These are phyloP conservation scores for Andrena fulva DNA, from an alignment of 2,888 invertebrate species.

Conservation along the genomic window DNA sequence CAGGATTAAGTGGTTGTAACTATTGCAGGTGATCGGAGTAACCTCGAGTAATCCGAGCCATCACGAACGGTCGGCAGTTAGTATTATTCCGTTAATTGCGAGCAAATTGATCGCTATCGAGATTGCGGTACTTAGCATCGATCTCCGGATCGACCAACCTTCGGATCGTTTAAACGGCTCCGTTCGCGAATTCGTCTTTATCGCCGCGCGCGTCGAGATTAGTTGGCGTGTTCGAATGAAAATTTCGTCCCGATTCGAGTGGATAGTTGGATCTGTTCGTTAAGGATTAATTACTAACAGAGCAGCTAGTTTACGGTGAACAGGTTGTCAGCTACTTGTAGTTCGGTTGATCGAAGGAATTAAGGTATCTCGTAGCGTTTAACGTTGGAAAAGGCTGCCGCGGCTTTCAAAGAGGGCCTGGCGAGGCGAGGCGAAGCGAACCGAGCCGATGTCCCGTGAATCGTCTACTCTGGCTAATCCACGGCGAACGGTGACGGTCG, in stretches of 20 bases:
- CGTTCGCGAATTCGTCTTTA: not conserved
- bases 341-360: no score
- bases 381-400: no score
- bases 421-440: no score
- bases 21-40: not conserved
- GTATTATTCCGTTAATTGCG: slow-evolving; percentile 29
- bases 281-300: no score
- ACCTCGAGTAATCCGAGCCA: slow-evolving; percentile 15
- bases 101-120: slow-evolving; percentile 19
- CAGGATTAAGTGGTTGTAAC: slow-evolving; percentile 4
- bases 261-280: not conserved
- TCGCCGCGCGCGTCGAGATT: not conserved
- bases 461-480: not conserved
- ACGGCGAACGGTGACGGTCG: not conserved
- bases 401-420: not conserved
- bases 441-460: not conserved
- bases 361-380: no score
- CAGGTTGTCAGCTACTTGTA: no score
- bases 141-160: not conserved
- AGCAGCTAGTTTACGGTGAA: no score
- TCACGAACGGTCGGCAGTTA: slow-evolving; percentile 30
- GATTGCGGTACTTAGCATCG: slow-evolving; percentile 2
- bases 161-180: not conserved
- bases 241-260: not conserved
- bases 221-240: not conserved